phyloP scores from a whole-genome alignment of 1,140 invertebrate genomes.

The Episyrphus balteatus region DNA sequence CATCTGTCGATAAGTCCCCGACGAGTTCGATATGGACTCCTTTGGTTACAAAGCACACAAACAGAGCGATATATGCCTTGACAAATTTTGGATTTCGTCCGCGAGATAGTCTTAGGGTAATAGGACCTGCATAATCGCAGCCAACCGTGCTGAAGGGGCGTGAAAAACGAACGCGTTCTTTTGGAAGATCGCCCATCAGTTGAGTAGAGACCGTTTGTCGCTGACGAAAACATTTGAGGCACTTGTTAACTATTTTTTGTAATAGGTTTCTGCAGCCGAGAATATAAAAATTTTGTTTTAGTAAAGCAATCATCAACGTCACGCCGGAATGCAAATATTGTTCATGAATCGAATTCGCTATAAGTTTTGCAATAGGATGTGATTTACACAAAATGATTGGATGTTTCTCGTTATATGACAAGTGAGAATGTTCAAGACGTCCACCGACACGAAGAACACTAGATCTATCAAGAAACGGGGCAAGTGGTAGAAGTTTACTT shows the following conservation, averaged over 20 bases:
- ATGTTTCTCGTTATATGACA: slow-evolving; percentile 3
- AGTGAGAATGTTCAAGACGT: slow-evolving; percentile 1
- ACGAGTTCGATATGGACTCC: too few relatives aligned
- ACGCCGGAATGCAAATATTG: slow-evolving; percentile 6
- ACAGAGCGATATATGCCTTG: too few relatives aligned
- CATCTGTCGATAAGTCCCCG: slow-evolving; percentile 6
- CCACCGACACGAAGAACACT: slow-evolving; percentile 5
- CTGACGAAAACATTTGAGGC: slow-evolving; percentile 23
- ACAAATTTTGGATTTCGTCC: neutral
- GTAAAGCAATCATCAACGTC: slow-evolving; percentile 11
- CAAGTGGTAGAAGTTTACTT: neutral
- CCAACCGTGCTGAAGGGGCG: slow-evolving; percentile 19
- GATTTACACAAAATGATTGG: slow-evolving; percentile 1
- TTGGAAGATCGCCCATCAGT: slow-evolving; percentile 29
- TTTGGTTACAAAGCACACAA: too few relatives aligned
- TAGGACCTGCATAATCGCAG: slow-evolving; percentile 31
- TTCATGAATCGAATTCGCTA: slow-evolving; percentile 4
- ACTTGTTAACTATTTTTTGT: slow-evolving; percentile 15
- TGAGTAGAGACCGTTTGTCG: slow-evolving; percentile 13
- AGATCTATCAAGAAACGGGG: slow-evolving; percentile 1
- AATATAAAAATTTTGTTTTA: slow-evolving; percentile 19
- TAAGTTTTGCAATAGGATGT: neutral
- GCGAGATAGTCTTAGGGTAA: slow-evolving; percentile 7
- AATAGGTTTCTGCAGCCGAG: slow-evolving; percentile 16
- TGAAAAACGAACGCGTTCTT: slow-evolving; percentile 5